These are phyloP conservation scores for Neotoxoptera formosana DNA, from an alignment of 1,140 invertebrate genomes.

Conservation along the genomic window DNA sequence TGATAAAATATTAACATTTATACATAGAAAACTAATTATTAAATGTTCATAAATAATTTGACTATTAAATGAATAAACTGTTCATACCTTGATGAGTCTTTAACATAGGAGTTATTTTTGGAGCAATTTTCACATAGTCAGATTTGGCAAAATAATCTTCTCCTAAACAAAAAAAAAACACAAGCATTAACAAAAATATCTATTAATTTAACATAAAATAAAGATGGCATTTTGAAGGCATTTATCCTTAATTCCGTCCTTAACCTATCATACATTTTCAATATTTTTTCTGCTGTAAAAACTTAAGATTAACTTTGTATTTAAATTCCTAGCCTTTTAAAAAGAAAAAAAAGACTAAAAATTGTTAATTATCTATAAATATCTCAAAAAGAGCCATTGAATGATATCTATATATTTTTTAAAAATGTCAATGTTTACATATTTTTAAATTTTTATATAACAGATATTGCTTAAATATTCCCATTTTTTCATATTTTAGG, in stretches of 20 bases:
- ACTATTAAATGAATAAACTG: not conserved
- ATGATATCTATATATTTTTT: too few species aligned
- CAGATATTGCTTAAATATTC: not conserved
- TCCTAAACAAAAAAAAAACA: not conserved
- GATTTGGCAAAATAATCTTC: not conserved
- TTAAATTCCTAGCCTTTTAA: not conserved
- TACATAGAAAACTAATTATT: not conserved
- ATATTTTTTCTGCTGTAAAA: not conserved
- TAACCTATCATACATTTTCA: not conserved
- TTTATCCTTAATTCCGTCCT: not conserved
- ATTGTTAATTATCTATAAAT: not conserved
- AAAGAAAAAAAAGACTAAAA: not conserved
- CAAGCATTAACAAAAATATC: not conserved
- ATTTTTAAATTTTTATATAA: too few species aligned
- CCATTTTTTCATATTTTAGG: not conserved
- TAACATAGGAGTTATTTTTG: constrained; percentile 24
- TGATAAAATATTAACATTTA: not conserved
- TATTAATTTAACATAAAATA: not conserved
- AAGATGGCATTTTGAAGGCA: not conserved
- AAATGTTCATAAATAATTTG: not conserved
- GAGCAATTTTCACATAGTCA: constrained; percentile 44
- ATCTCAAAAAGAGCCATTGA: too few species aligned
- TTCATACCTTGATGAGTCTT: not conserved
- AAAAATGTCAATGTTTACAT: too few species aligned
- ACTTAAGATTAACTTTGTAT: not conserved